Evolutionary conservation across 1,140 invertebrate species (phyloP).

Genomic region (Brachionus calyciflorus): DNA sequence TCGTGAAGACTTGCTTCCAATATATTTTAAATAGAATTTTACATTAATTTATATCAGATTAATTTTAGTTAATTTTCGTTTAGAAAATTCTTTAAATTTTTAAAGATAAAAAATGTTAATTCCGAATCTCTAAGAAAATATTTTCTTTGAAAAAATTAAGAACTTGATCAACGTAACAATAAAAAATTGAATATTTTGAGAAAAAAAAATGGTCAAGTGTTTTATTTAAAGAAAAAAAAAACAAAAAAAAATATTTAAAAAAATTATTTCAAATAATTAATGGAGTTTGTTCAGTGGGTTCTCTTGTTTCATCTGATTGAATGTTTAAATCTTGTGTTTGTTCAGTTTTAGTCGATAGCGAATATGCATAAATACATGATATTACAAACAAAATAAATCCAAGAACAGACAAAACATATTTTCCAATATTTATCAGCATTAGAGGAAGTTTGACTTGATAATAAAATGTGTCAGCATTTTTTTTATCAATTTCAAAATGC

Average conservation of each 20-base stretch:
- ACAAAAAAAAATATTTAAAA: background rate
- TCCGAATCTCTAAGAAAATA: too few relatives aligned
- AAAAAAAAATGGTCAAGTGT: too few relatives aligned
- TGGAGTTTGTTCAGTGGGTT: background rate
- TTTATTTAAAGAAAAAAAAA: background rate
- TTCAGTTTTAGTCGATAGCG: background rate
- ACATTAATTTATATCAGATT: too few relatives aligned
- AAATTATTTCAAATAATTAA: conserved; percentile 24
- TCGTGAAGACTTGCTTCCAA: too few relatives aligned
- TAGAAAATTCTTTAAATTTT: too few relatives aligned
- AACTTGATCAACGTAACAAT: too few relatives aligned
- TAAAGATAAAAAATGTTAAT: too few relatives aligned
- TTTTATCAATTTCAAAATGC: conserved; percentile 44
- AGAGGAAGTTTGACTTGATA: conserved; percentile 36
- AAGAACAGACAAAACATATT: conserved; percentile 14
- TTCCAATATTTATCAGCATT: background rate
- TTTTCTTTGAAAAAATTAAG: too few relatives aligned
- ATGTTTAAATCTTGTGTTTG: background rate
- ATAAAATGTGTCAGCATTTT: conserved; percentile 35
- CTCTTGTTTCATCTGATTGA: background rate
- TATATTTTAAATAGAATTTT: too few relatives aligned
- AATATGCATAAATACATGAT: conserved; percentile 14
- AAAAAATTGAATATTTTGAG: too few relatives aligned
- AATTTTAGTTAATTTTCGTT: too few relatives aligned
- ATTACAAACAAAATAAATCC: background rate